Evolutionary conservation across 1,140 invertebrate genomes (phyloP), one percentile per base, ranked within the genome.

Genomic region (Lithobius niger): DNA sequence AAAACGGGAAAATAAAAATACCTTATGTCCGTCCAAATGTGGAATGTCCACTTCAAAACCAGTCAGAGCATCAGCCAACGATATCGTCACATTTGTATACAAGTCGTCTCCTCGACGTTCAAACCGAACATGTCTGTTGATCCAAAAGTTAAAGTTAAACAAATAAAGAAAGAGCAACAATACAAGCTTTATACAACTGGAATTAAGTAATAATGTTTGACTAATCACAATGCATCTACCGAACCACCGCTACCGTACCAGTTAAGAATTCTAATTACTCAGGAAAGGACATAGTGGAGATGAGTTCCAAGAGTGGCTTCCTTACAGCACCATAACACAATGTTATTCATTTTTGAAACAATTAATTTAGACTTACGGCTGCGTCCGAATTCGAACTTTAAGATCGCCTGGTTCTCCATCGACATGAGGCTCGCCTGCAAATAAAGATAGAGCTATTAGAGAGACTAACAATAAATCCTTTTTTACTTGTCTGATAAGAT

Each of bases 391-490:
- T 62, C 81, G 82, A 61, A 99, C 76, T 61, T 92, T 81, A 16
- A 99, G 75, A 76, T 99, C 95, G 19, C 97, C 97, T 15, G 96
- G 93, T 54, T 99, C 96, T 18, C 96, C 96, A 74, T 99, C 96
- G 60, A 97, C 77, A 71, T 99, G 97, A 0, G 97, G 96, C 69
- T 99, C 97, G 60, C 96, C 76, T 71, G 64, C 15, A 19, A n/a
- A n/a, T n/a, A 51, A 25, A 24, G 27, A 51, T 27, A 28, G 31
- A 3, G 51, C 31, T 22, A 1, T 52, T 56, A 56, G 27, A 22
- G 36, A 36, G 22, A 52, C 10, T 36, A 6, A 36, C 28, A 27
- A 40, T 13, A 16, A 36, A 52, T 36, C 31, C n/a, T n/a, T n/a
- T n/a, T n/a, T n/a, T n/a, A n/a, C n/a, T n/a, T n/a, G n/a, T n/a